A percentile compares a stretch with the other conserved stretches of the same genome.
These are phyloP conservation scores for Hypercompe scribonia DNA, from an alignment of 2,888 invertebrate genomes.

Conservation along the genomic window DNA sequence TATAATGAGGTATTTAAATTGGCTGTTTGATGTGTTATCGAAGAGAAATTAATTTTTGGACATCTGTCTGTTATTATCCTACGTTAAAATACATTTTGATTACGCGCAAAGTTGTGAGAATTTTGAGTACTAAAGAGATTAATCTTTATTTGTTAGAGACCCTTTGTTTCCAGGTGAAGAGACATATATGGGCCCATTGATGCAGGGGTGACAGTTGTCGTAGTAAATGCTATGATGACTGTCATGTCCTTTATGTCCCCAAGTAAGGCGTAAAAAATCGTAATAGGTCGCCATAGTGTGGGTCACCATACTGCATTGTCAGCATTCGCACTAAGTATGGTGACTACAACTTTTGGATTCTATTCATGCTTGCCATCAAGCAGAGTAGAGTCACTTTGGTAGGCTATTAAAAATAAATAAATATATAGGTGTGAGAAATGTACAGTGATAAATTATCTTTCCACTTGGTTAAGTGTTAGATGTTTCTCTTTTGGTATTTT, in stretches of 20 bases:
- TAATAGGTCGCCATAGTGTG: no score
- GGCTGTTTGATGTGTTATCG: conserved; percentile 1
- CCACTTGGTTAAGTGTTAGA: neutral
- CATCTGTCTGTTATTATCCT: neutral
- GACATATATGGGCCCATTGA: no score
- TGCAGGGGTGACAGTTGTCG: no score
- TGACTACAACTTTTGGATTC: no score
- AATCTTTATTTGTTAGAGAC: neutral
- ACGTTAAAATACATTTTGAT: neutral
- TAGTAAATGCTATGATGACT: no score
- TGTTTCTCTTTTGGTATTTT: neutral
- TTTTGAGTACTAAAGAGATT: neutral
- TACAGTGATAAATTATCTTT: neutral
- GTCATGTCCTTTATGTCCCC: no score
- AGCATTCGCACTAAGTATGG: no score
- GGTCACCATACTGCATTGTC: no score
- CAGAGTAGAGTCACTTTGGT: no score
- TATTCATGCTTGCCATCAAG: no score
- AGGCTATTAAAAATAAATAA: no score
- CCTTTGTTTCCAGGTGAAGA: neutral
- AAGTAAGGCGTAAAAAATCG: no score
- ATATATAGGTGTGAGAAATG: neutral
- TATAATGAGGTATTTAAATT: conserved; percentile 15
- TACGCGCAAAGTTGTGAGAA: neutral
- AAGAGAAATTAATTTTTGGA: neutral